Evolutionary conservation across 1,140 invertebrate species (phyloP).

Genomic region (Thrips palmi): DNA sequence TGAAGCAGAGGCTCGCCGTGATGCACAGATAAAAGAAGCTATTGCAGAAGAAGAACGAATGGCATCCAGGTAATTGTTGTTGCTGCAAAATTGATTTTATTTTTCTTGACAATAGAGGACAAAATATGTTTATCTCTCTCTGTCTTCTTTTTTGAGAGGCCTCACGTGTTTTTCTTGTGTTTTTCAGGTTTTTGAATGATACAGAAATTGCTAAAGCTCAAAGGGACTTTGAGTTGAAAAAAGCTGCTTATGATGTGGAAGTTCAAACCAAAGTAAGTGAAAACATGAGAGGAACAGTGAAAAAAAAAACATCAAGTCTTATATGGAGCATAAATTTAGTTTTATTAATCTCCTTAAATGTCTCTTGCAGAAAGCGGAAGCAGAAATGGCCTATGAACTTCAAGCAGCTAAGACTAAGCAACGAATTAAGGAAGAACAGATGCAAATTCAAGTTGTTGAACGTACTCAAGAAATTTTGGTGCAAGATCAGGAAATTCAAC

Average conservation of each 20-base stretch:
- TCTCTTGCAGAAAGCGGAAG: slow-evolving; percentile 57
- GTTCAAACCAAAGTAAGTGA: slow-evolving; percentile 79
- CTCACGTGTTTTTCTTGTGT: slow-evolving; percentile 4
- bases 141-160: not conserved
- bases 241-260: slow-evolving; percentile 92
- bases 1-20: slow-evolving; percentile 80
- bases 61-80: slow-evolving; percentile 36
- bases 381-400: slow-evolving; percentile 84
- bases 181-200: slow-evolving; percentile 64
- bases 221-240: slow-evolving; percentile 91
- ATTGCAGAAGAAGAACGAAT: slow-evolving; percentile 92
- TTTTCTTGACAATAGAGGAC: not conserved
- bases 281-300: not conserved
- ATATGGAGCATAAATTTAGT: not conserved
- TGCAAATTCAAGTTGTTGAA: slow-evolving; percentile 90
- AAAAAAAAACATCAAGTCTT: not conserved
- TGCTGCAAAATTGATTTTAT: slow-evolving; percentile 1
- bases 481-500: slow-evolving; percentile 73
- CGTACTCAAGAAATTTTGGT: slow-evolving; percentile 80
- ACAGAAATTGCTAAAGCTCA: slow-evolving; percentile 93
- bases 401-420: slow-evolving; percentile 93
- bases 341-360: slow-evolving; percentile 10
- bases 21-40: slow-evolving; percentile 80
- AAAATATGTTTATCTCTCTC: not conserved
- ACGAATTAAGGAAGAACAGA: slow-evolving; percentile 89